Base-by-base conservation (phyloP, 64 coral and sea anemone genomes). In the Cladopsammia gracilis region DNA sequence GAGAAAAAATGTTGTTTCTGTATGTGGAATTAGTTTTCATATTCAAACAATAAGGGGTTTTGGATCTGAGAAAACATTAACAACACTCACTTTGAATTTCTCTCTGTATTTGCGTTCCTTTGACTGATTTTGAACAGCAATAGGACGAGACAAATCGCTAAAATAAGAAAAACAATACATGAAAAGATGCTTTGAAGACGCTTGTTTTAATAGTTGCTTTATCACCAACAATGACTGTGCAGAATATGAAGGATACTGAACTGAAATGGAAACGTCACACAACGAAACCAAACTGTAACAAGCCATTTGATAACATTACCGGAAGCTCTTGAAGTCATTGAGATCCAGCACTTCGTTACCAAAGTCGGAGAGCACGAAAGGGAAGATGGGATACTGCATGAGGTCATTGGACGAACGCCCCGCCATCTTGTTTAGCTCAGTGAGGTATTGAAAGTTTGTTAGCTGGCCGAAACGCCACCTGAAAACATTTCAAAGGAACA, bases 351-450 rank as follows among this genome's bases (percentile, higher is more conserved):
- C 91, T 18, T 98, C 94, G 76, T 77, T 76, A 14, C 56, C 51
- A 76, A 96, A 98, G 72, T 98, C 94, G 7, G 94, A 83, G 6
- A 98, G 73, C 45, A 98, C 93, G 86, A 98, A 95, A 15, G 97
- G 97, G 44, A 98, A 98, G 10, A 98, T 94, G 61, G 97, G 97
- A 57, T 98, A 98, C 82, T 98, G 97, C 97, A 98, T 98, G 56
- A 98, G 94, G 82, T 98, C 97, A 71, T 98, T 98, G 82, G 93
- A 98, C 0, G 97, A 95, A 24, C 97, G 88, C 15, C 97, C 94
- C 5, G 97, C 96, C 54, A 93, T 93, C 75, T 98, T 98, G 87
- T 98, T 98, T 20, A 98, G 64, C 54, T 98, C 97, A 1, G 97
- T 98, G 19, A 98, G 76, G 48, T 98, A 98, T 46, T 95, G 82